Base-by-base conservation (phyloP, 2,888 invertebrate species). In the Pyralis farinalis region DNA sequence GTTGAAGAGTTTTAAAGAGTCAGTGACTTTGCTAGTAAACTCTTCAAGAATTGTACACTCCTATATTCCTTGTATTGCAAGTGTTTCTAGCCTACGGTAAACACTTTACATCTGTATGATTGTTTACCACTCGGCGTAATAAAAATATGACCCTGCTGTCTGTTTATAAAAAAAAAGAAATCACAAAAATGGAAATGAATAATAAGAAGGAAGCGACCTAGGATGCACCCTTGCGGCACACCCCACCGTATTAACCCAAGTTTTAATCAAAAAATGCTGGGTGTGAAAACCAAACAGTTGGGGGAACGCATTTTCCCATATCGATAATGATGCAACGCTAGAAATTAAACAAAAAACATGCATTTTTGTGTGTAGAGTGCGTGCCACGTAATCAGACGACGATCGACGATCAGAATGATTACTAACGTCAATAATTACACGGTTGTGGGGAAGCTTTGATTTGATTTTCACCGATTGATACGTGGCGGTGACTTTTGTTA, bases 191-290 rank as follows among this genome's bases (percentile, higher is more conserved):
- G 34, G 28, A 45, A 44, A 42, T 46, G 42, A 47, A 69, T 67
- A 72, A 67, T 65, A 54, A 63, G 64, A 59, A 73, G 68, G 65
- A 76, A 67, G 63, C 69, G 72, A 52, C 70, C 74, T 55, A 71
- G 59, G 70, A 74, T 73, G 67, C 77, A 72, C 82, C 85, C 86
- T 70, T 77, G 80, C 62, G 73, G 75, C 70, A 78, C 81, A 70
- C 83, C 85, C 83, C 58, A 64, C 51, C 63, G 49, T 63, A 76
- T 79, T 76, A 75, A 68, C 68, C 71, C 63, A 58, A 67, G 75
- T 80, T 83, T 83, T 84, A 86, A 87, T 86, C 84, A 86, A 81
- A 82, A 80, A 79, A 71, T 53, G 70, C 71, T 72, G 85, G 85
- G 85, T 87, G 87, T 85, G 87, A 86, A 86, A 78, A 62, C 80